Evolutionary conservation across 2,797 vertebrate species (phyloP).

Genomic region (Hypotaenidia okinawae): DNA sequence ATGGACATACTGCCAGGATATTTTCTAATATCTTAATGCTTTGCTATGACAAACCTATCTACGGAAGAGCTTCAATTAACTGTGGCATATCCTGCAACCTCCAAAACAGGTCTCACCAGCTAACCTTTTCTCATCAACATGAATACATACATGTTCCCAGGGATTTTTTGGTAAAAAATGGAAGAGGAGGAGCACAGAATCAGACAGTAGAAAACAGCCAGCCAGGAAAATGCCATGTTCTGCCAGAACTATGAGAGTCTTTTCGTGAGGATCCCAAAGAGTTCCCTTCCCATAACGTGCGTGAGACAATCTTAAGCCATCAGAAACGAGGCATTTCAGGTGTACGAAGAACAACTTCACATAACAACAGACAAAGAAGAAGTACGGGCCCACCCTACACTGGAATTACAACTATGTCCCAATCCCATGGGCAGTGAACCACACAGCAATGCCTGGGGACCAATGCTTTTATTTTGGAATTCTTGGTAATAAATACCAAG

Average conservation of each 20-base stretch:
- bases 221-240: background rate
- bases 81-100: background rate
- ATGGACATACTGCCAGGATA: slow-evolving; percentile 1
- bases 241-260: background rate
- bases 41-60: slow-evolving; percentile 30
- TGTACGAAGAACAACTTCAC: background rate
- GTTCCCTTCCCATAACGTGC: background rate
- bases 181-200: background rate
- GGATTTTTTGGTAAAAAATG: background rate
- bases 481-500: background rate
- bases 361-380: background rate
- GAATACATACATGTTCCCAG: background rate
- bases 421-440: background rate
- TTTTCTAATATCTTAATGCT: slow-evolving; percentile 20
- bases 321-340: background rate
- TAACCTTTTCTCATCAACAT: slow-evolving; percentile 9
- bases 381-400: background rate
- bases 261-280: background rate
- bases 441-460: background rate
- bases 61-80: background rate
- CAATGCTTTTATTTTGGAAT: background rate
- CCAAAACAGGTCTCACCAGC: background rate
- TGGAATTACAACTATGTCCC: background rate
- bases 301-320: background rate
- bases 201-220: background rate